Base-by-base conservation (phyloP, 2,888 invertebrate species). In the Lymantria dispar region DNA sequence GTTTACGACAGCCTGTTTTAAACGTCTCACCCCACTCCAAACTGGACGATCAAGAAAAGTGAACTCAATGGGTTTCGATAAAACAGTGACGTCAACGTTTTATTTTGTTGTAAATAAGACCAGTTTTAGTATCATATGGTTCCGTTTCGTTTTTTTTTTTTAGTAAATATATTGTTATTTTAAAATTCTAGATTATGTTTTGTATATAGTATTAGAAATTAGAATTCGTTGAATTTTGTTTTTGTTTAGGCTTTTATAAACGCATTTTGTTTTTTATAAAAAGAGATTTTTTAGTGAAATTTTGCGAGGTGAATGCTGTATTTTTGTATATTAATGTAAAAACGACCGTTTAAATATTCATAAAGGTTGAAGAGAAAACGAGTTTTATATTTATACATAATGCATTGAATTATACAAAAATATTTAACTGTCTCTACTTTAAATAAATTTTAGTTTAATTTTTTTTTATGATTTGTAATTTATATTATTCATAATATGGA, bases 21-120 rank as follows among this genome's bases (percentile, higher is more conserved):
- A 90, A 83, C 77, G 76, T 72, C 76, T 77, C 78, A 86, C 89
- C 91, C 91, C 91, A 87, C 90, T 83, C 76, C 83, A 62, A 70
- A 61, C 36, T 66, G 60, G 43, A 46, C 72, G 74, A 73, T 72
- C 80, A 82, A 84, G 87, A 85, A 88, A 88, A 86, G 83, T 81
- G 85, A 83, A 80, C 85, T 84, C 76, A 79, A 86, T 83, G 74
- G 79, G 76, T 78, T 68, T 64, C 83, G 87, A 86, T 86, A 83
- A 83, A 86, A 86, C 80, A 76, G 80, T 79, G 77, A 80, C 75
- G 63, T 75, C 71, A 76, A 83, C 83, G 84, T 85, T 76, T 3
- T 22, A 81, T 84, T 83, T 83, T 78, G 80, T 61, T 80, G 74
- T 72, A 80, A 81, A 81, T 83, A 77, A 78, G 77, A 70, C 72